These are phyloP conservation scores for Chionodraco myersi DNA, from an alignment of 2,113 vertebrate genomes.

Conservation along the genomic window DNA sequence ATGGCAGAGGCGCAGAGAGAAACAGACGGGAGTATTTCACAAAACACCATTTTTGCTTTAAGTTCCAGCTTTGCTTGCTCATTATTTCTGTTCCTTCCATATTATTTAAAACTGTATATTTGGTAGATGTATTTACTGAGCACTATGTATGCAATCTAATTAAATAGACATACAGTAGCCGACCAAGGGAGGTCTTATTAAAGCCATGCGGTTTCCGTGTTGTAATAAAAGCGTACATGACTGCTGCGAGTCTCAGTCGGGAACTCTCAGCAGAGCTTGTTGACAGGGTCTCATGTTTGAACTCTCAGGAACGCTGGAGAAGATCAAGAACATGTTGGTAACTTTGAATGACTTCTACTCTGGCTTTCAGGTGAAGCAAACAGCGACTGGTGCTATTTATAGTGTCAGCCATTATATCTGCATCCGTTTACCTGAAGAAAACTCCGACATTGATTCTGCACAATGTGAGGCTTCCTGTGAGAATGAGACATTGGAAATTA, in stretches of 20 bases:
- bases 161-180: not conserved
- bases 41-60: not conserved
- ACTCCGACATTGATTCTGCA: not conserved
- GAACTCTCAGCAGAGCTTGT: not conserved
- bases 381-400: constrained; percentile 7
- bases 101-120: too few species aligned
- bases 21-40: not conserved
- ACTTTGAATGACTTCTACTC: constrained; percentile 39
- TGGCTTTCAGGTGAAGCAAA: not conserved
- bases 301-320: not conserved
- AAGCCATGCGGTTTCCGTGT: not conserved
- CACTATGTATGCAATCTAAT: not conserved
- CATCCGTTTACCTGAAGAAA: constrained; percentile 11
- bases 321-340: not conserved
- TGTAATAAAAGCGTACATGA: not conserved
- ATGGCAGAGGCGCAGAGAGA: too few species aligned
- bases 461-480: not conserved
- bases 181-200: not conserved
- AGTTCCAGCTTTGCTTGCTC: not conserved
- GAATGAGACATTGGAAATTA: not conserved
- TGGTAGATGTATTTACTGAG: not conserved
- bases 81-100: not conserved
- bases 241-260: not conserved
- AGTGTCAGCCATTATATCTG: constrained; percentile 1
- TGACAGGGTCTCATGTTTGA: not conserved